A percentile compares a stretch with the other conserved stretches of the same genome.
These are phyloP conservation scores for Anarhynchus alexandrinus DNA, from an alignment of 2,113 vertebrate species.

Conservation along the genomic window DNA sequence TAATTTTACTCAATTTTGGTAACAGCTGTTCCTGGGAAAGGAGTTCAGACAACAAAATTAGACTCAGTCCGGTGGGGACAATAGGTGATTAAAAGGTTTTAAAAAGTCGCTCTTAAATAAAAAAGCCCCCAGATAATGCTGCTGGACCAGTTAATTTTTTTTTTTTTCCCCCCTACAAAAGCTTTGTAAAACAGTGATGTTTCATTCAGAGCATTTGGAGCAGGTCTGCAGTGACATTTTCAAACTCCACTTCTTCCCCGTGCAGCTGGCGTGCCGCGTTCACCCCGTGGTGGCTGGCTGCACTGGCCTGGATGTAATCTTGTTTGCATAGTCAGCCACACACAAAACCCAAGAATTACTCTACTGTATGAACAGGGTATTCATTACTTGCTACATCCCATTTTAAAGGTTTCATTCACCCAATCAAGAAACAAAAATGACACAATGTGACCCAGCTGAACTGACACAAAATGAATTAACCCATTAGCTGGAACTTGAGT, in stretches of 20 bases:
- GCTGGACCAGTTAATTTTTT: neutral
- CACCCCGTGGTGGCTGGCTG: neutral
- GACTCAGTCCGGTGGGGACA: neutral
- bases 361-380: conserved; percentile 2
- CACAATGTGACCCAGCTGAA: neutral
- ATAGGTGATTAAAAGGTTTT: neutral
- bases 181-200: neutral
- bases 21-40: neutral
- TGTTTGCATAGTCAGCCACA: neutral
- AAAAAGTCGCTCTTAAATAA: neutral
- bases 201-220: neutral
- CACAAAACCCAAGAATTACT: neutral
- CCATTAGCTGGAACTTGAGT: neutral
- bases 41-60: neutral
- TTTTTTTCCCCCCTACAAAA: neutral
- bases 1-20: neutral
- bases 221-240: neutral
- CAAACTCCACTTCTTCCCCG: neutral
- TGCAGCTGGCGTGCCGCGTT: neutral
- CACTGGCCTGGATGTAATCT: conserved; percentile 34
- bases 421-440: neutral
- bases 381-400: neutral
- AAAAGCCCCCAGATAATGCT: neutral
- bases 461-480: neutral
- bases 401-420: conserved; percentile 9